phyloP scores from a whole-genome alignment of 2,113 vertebrate species.

The Eonycteris spelaea region DNA sequence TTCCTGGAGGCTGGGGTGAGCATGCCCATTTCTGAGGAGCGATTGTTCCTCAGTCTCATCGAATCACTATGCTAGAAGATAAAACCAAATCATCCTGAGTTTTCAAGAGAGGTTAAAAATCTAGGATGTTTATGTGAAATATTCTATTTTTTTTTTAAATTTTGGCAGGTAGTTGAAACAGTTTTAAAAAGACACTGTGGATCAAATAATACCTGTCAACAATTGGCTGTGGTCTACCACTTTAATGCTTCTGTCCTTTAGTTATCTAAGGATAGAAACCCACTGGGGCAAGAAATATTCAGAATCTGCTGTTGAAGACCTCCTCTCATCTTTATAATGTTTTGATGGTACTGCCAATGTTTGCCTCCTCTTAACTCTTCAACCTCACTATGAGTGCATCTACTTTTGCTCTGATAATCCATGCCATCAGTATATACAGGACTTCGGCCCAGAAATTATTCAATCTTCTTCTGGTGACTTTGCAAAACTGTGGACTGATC shows the following conservation, averaged over 20 bases:
- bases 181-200: not conserved
- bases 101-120: not conserved
- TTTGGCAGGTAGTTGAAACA: not conserved
- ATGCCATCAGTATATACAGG: not conserved
- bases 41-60: not conserved
- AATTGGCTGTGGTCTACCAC: not conserved
- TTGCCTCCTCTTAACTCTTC: not conserved
- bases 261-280: not conserved
- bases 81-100: not conserved
- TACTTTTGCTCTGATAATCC: not conserved
- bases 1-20: not conserved
- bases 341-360: not conserved
- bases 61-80: not conserved
- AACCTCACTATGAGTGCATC: too few species aligned
- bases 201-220: not conserved
- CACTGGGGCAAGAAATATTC: not conserved
- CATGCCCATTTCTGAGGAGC: accelerated
- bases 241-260: not conserved
- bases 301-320: not conserved
- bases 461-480: not conserved
- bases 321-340: not conserved
- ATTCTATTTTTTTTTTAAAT: not conserved
- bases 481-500: not conserved
- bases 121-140: not conserved
- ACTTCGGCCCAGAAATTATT: not conserved